Percentiles rank a stretch among this genome's conserved stretches.
Evolutionary conservation across 2,797 vertebrate genomes (phyloP).

Genomic region (Typhlichthys subterraneus): DNA sequence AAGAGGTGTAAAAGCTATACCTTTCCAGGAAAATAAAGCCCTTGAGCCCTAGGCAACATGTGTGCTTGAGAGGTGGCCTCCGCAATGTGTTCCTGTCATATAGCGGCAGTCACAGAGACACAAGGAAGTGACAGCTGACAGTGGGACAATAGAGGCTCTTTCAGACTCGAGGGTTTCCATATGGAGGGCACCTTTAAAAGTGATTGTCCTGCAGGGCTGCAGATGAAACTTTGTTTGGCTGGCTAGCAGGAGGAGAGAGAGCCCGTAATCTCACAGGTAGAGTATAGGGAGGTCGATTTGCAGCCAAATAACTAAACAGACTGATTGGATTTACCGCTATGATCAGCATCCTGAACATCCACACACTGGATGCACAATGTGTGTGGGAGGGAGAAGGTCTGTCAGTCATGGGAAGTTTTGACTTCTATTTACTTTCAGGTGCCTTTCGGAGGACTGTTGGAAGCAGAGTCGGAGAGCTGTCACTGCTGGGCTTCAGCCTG

Average conservation of each 20-base stretch:
- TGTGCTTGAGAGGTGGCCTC: constrained; percentile 61
- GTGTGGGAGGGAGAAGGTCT: background rate
- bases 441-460: constrained; percentile 56
- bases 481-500: constrained; percentile 36
- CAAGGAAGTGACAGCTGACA: constrained; percentile 72
- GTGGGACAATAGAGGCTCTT: constrained; percentile 58
- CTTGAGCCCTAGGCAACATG: constrained; percentile 51
- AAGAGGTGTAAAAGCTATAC: no score
- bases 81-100: constrained; percentile 67
- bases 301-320: constrained; percentile 8
- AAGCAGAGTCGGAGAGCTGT: constrained; percentile 44
- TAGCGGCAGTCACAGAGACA: constrained; percentile 49
- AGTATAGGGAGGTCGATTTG: background rate
- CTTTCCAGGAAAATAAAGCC: constrained; percentile 1
- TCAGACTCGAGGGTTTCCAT: constrained; percentile 39
- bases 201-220: constrained; percentile 37
- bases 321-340: no score
- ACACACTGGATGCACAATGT: background rate
- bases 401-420: background rate
- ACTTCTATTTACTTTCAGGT: constrained; percentile 44
- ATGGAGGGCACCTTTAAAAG: constrained; percentile 63
- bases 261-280: constrained; percentile 32
- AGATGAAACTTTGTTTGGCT: constrained; percentile 47
- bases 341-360: no score
- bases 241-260: constrained; percentile 12